phyloP scores from a whole-genome alignment of 2,797 vertebrate genomes.

The Octomys mimax region DNA sequence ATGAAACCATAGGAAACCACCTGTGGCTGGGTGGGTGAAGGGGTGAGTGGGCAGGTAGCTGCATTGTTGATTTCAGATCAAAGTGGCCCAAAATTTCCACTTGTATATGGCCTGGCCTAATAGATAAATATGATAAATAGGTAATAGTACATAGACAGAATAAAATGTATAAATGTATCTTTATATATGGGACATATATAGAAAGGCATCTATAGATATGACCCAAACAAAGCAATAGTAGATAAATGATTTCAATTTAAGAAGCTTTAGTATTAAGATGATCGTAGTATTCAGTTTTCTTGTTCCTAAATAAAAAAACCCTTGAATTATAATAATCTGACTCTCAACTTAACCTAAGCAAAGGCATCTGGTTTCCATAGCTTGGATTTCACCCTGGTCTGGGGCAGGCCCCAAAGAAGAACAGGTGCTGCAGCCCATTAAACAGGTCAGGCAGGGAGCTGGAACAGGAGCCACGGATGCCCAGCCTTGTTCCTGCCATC shows the following conservation, averaged over 20 bases:
- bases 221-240: not conserved
- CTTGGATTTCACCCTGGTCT: not conserved
- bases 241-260: not conserved
- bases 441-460: not conserved
- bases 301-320: not conserved
- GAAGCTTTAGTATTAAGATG: not conserved
- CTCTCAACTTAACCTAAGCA: not conserved
- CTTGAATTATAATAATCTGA: not conserved
- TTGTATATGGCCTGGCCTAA: not conserved
- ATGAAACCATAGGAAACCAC: not conserved
- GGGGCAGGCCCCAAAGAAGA: not conserved
- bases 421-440: not conserved
- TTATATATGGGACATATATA: not conserved
- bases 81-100: not conserved
- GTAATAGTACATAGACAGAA: not conserved
- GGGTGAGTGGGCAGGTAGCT: not conserved
- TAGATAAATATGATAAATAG: not conserved
- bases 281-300: not conserved
- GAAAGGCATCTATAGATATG: not conserved
- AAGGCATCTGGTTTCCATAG: not conserved
- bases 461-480: not conserved
- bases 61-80: not conserved
- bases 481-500: not conserved
- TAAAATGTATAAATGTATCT: not conserved
- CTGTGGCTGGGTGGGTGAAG: not conserved